Conservation (phyloP, 2,113 vertebrate genomes). For the Entelurus aequoreus region DNA sequence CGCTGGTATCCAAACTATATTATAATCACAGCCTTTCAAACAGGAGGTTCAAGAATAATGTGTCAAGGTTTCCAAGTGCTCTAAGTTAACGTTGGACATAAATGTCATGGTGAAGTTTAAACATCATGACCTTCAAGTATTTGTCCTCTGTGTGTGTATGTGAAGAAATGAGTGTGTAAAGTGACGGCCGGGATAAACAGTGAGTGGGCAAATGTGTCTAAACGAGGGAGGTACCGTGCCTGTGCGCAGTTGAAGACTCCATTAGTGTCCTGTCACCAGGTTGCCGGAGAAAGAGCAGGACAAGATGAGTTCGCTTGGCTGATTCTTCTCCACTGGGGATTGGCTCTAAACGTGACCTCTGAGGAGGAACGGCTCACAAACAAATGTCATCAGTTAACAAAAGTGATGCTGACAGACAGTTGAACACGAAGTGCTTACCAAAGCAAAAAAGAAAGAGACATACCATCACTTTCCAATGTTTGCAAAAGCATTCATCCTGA, state of each 20-base stretch:
- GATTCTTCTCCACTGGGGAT: conserved; percentile 15
- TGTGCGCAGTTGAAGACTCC: background rate
- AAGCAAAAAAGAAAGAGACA: too few species aligned
- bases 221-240: background rate
- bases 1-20: conserved; percentile 11
- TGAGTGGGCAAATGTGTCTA: background rate
- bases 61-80: conserved; percentile 1
- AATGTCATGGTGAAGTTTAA: background rate
- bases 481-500: too few species aligned
- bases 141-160: background rate
- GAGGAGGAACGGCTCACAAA: conserved; percentile 11
- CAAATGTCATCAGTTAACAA: conserved; percentile 2
- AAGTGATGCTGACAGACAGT: conserved; percentile 16
- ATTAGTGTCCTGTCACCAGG: background rate
- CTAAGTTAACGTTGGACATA: background rate
- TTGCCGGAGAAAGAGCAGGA: conserved; percentile 7
- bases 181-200: background rate
- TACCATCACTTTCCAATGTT: background rate
- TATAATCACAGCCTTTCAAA: conserved; percentile 11
- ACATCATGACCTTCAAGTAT: background rate
- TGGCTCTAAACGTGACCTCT: conserved; percentile 1
- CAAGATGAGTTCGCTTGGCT: conserved; percentile 16
- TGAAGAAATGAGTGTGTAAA: background rate
- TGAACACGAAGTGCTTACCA: background rate
- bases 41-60: background rate